A percentile compares a stretch with the other conserved stretches of the same genome.
These are phyloP conservation scores for Oncorhynchus keta DNA, from an alignment of 2,113 vertebrate species.

Conservation along the genomic window DNA sequence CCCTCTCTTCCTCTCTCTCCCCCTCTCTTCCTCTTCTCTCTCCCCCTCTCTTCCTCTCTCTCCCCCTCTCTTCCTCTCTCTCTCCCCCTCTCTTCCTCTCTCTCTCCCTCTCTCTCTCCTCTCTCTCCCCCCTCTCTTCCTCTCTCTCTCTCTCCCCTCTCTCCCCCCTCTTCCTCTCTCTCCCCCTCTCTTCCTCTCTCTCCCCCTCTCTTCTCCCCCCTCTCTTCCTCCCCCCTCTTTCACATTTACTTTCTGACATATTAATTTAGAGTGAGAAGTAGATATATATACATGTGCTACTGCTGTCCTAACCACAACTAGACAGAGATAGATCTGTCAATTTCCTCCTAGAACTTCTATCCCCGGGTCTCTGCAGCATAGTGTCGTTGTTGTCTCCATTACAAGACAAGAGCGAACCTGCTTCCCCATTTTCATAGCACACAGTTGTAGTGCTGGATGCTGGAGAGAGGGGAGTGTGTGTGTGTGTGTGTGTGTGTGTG, in stretches of 20 bases:
- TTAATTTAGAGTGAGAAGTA: no score
- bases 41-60: neutral
- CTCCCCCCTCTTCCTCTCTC: no score
- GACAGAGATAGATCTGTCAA: no score
- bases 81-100: no score
- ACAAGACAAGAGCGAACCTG: conserved; percentile 63
- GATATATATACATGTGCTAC: no score
- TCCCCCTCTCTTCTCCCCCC: neutral
- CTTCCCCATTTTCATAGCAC: conserved; percentile 69
- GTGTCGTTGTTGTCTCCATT: conserved; percentile 37
- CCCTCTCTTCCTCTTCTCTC: neutral
- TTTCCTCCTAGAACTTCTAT: conserved; percentile 17
- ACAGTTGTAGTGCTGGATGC: conserved; percentile 58
- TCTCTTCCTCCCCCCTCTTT: neutral
- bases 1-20: neutral
- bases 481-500: neutral
- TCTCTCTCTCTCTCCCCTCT: neutral
- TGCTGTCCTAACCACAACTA: no score
- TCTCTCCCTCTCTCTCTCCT: no score
- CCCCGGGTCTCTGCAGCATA: neutral
- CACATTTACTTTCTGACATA: no score
- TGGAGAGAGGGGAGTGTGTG: conserved; percentile 54
- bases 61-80: no score
- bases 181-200: neutral
- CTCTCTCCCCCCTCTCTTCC: conserved; percentile 3